phyloP scores from a whole-genome alignment of 2,113 vertebrate genomes.

The Diphyllodes magnificus region DNA sequence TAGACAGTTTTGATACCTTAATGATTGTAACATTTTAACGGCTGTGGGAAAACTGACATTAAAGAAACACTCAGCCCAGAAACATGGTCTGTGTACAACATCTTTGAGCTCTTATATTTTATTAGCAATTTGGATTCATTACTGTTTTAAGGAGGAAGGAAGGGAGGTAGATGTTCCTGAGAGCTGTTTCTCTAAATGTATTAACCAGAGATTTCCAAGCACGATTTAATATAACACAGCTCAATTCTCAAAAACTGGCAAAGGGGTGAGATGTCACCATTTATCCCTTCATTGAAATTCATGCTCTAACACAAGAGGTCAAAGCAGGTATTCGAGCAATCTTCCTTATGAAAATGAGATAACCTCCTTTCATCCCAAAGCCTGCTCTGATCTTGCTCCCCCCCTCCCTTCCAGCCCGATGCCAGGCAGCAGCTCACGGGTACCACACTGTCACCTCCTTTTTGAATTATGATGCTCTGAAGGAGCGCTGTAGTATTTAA shows the following conservation, averaged over 20 bases:
- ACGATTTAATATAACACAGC: conserved; percentile 46
- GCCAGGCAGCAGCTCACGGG: conserved; percentile 14
- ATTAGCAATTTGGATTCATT: conserved; percentile 79
- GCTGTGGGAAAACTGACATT: conserved; percentile 74
- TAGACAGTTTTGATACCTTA: conserved; percentile 68
- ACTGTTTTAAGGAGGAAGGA: conserved; percentile 74
- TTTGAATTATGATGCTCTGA: conserved; percentile 58
- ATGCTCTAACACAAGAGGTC: conserved; percentile 35
- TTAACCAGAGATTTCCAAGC: conserved; percentile 73
- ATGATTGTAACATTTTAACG: conserved; percentile 70
- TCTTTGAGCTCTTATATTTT: conserved; percentile 75
- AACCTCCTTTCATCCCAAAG: conserved; percentile 30
- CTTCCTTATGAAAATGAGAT: conserved; percentile 61
- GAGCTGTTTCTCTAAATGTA: conserved; percentile 72
- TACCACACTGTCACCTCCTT: conserved; percentile 37
- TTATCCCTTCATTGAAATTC: conserved; percentile 52
- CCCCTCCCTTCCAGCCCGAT: not conserved
- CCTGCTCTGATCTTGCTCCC: conserved; percentile 4
- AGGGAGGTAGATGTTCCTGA: conserved; percentile 71
- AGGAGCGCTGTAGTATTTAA: conserved; percentile 56
- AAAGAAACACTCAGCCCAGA: conserved; percentile 69
- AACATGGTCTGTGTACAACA: conserved; percentile 63
- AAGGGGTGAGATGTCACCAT: conserved; percentile 20
- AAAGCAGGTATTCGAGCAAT: conserved; percentile 14
- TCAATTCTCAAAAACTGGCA: not conserved